Percentiles rank a stretch among this genome's conserved stretches.
Evolutionary conservation across 1,140 invertebrate species (phyloP).

Genomic region (Bombus sibiricus): DNA sequence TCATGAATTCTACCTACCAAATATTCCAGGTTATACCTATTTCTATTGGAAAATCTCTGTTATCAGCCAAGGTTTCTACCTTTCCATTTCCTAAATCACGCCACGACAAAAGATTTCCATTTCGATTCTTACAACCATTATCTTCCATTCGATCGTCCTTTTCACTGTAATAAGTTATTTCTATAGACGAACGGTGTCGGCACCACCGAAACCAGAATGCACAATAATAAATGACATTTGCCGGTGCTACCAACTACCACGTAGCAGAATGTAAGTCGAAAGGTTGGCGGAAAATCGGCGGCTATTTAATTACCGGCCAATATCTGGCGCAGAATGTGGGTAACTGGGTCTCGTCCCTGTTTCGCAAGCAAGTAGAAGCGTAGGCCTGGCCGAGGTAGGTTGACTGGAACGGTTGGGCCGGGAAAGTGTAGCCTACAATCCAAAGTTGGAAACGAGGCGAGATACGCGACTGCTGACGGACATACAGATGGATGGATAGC

Average conservation of each 20-base stretch:
- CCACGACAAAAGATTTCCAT: background rate
- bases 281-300: slow-evolving; percentile 48
- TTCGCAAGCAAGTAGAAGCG: slow-evolving; percentile 63
- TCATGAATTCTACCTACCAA: no score
- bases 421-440: slow-evolving; percentile 69
- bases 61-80: no score
- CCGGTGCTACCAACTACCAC: background rate
- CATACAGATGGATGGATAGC: background rate
- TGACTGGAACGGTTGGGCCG: slow-evolving; percentile 60
- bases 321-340: slow-evolving; percentile 69
- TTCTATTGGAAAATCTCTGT: no score
- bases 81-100: background rate
- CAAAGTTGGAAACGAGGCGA: slow-evolving; percentile 63
- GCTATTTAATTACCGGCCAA: slow-evolving; percentile 64
- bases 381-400: slow-evolving; percentile 62
- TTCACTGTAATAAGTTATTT: background rate
- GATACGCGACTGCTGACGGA: slow-evolving; percentile 10
- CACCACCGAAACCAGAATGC: background rate
- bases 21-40: no score
- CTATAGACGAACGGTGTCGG: background rate
- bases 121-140: background rate
- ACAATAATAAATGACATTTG: slow-evolving; percentile 45
- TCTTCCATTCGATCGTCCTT: background rate
- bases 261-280: slow-evolving; percentile 3
- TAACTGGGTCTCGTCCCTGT: slow-evolving; percentile 73